A percentile compares a stretch with the other conserved stretches of the same genome.
phyloP scores from a whole-genome alignment of 1,140 invertebrate genomes.

The Drosophila kurseongensis region DNA sequence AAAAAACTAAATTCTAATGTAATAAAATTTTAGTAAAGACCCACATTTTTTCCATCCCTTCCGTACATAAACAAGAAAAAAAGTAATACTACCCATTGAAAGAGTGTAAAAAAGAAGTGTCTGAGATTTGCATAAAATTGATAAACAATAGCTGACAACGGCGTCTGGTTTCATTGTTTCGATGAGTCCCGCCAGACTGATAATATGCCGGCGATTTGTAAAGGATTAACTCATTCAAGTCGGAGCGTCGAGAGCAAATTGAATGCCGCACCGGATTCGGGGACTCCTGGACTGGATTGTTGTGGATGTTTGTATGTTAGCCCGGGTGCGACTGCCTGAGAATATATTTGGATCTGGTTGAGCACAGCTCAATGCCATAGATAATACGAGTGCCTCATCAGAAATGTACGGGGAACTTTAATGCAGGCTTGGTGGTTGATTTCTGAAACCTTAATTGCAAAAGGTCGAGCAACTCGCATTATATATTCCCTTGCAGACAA shows the following conservation, averaged over 20 bases:
- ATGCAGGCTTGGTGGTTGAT: conserved; percentile 40
- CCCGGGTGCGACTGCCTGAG: background rate
- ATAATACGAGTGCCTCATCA: conserved; percentile 29
- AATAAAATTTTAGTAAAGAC: too few species aligned
- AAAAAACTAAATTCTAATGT: too few species aligned
- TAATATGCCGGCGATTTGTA: conserved; percentile 65
- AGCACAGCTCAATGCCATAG: background rate
- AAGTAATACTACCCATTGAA: background rate
- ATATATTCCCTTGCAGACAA: conserved; percentile 50
- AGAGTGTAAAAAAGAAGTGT: conserved; percentile 11
- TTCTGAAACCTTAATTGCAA: conserved; percentile 59
- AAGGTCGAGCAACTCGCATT: conserved; percentile 49
- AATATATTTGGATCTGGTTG: conserved; percentile 18
- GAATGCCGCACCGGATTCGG: conserved; percentile 28
- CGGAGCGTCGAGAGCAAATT: conserved; percentile 34
- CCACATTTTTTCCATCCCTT: too few species aligned
- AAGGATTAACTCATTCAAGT: conserved; percentile 66
- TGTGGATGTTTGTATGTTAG: conserved; percentile 11
- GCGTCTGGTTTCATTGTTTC: conserved; percentile 46
- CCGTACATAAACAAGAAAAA: too few species aligned
- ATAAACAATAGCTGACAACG: conserved; percentile 66
- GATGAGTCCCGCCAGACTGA: conserved; percentile 50
- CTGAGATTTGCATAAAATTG: conserved; percentile 77
- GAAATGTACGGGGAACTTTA: conserved; percentile 43
- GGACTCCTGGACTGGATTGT: background rate